Evolutionary conservation across 2,888 invertebrate genomes (phyloP).

Genomic region (Lobophora halterata): DNA sequence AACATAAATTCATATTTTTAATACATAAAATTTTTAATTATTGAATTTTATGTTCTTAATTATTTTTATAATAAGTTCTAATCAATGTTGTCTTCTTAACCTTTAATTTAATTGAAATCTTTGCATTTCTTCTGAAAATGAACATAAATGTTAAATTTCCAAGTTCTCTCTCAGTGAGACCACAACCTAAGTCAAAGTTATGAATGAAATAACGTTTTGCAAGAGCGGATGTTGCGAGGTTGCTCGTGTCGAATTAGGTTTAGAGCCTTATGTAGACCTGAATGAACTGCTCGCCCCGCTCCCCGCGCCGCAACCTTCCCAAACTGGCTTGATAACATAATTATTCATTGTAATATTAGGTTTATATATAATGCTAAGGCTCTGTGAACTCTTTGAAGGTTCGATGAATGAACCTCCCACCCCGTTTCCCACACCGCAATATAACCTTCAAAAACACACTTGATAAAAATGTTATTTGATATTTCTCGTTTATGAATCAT

Average conservation of each 20-base stretch:
- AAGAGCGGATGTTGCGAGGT: constrained; percentile 81
- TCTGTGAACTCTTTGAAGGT: too few species aligned
- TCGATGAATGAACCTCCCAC: constrained; percentile 69
- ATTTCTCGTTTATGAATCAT: too few species aligned
- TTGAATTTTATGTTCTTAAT: too few species aligned
- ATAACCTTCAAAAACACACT: constrained; percentile 25
- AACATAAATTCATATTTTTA: too few species aligned
- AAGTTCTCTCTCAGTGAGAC: constrained; percentile 54
- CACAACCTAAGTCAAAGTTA: constrained; percentile 61
- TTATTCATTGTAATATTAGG: constrained; percentile 31
- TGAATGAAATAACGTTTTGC: constrained; percentile 80
- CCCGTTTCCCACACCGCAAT: constrained; percentile 19
- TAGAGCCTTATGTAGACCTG: constrained; percentile 78
- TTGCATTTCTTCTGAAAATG: too few species aligned
- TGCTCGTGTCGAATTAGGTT: constrained; percentile 78
- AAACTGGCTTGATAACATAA: constrained; percentile 15
- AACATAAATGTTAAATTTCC: too few species aligned
- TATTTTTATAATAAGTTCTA: too few species aligned
- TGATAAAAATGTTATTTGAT: constrained; percentile 26
- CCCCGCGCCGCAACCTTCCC: constrained; percentile 13
- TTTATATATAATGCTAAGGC: too few species aligned
- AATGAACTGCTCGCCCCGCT: constrained; percentile 57
- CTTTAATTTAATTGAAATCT: too few species aligned
- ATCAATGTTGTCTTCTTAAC: too few species aligned
- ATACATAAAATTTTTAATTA: too few species aligned